Base-by-base conservation (phyloP, 2,888 invertebrate species). In the Mesoligia furuncula region DNA sequence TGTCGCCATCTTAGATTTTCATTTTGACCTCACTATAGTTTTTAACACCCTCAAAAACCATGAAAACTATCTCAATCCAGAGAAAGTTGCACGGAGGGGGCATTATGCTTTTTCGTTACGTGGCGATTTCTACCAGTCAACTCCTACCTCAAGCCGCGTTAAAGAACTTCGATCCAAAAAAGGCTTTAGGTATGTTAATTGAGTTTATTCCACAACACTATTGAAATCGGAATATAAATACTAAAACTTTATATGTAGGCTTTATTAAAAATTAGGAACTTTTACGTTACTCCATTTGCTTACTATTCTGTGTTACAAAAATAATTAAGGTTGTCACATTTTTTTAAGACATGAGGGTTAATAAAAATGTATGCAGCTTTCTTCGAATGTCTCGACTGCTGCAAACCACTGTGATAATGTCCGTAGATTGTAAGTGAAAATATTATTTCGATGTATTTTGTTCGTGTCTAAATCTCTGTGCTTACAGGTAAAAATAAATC, bases 401-500 rank as follows among this genome's bases (percentile, higher is more conserved):
- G 87, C 79, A 85, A 86, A 87, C 85, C 84, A 83, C 91, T 91
- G 91, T 91, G 91, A 91, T 91, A 90, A 85, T 83, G 87, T 87
- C 79, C 48, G 74, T 85, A 90, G 89, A 81, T 72, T 87, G 67
- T 91, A 91, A 91, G 89, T 73, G 73, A 83, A 84, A 84, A 75
- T 80, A 75, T 80, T 51, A 71, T 81, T 84, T 84, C 17, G 69
- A 81, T 81, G 64, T 70, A 57, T 77, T 83, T 84, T 83, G 51
- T 85, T 85, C 68, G 70, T 83, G 64, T 78, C 69, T 45, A 69
- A 78, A 73, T 67, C 54, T 84, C 61, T 80, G 74, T 86, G 75
- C 72, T 78, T 77, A 79, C 76, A 77, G 66, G 66, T 79, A 69
- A 62, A 51, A 71, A 64, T 45, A 59, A 77, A 77, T 73, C 11